A percentile compares a stretch with the other conserved stretches of the same genome.
phyloP scores from a whole-genome alignment of 2,797 vertebrate genomes.

The Potorous gilbertii region DNA sequence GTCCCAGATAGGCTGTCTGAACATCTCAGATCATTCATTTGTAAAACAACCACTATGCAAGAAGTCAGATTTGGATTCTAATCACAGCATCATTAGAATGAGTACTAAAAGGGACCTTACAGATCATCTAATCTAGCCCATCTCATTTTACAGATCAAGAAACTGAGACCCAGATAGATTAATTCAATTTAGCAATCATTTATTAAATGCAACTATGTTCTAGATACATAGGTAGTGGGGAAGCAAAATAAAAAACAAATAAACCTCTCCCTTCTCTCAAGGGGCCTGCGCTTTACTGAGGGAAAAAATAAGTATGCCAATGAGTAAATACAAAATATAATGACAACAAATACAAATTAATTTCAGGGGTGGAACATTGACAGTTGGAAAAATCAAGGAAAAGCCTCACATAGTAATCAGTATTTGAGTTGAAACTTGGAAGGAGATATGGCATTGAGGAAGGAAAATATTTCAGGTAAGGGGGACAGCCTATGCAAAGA shows the following conservation, averaged over 20 bases:
- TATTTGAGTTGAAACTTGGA: neutral
- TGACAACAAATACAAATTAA: neutral
- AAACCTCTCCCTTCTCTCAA: neutral
- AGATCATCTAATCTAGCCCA: neutral
- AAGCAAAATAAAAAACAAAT: too few species aligned
- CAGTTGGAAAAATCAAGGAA: neutral
- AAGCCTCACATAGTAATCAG: neutral
- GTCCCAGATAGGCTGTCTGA: neutral
- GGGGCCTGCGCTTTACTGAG: neutral
- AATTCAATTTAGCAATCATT: neutral
- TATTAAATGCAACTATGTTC: neutral
- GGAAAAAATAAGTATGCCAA: too few species aligned
- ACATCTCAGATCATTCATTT: neutral
- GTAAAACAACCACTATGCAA: neutral
- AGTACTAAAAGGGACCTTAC: neutral
- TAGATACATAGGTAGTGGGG: neutral
- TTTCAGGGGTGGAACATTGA: neutral
- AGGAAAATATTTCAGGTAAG: too few species aligned
- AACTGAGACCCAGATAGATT: neutral
- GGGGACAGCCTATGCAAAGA: too few species aligned
- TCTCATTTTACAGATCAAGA: neutral
- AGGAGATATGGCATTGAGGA: too few species aligned
- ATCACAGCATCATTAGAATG: neutral
- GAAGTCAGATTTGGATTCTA: neutral
- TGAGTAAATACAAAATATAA: neutral